Conservation (phyloP, 2,888 invertebrate species). For the Eilema griseolum region DNA sequence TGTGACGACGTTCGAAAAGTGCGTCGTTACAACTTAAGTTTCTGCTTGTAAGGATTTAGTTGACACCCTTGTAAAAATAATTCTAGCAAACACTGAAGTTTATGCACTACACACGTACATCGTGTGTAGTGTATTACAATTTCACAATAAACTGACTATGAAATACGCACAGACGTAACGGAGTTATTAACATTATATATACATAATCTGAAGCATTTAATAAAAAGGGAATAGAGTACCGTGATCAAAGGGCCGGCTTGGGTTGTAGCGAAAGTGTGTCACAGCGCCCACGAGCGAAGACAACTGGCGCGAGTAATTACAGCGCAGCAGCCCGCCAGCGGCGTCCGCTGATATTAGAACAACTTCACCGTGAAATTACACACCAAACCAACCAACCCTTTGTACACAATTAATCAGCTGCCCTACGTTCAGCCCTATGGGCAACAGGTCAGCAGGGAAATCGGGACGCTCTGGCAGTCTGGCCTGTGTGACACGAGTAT, state of each 20-base stretch:
- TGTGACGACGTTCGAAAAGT: too few relatives aligned
- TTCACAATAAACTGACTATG: not conserved
- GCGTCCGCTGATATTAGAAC: slow-evolving; percentile 13
- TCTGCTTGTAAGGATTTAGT: too few relatives aligned
- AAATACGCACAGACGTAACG: not conserved
- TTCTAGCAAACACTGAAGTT: too few relatives aligned
- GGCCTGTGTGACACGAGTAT: not conserved
- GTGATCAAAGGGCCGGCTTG: not conserved
- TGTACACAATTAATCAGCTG: slow-evolving; percentile 5
- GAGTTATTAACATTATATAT: not conserved
- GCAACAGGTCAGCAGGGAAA: not conserved
- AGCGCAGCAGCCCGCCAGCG: not conserved
- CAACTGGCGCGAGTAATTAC: slow-evolving; percentile 18
- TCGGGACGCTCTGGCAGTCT: not conserved
- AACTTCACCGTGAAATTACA: slow-evolving; percentile 19
- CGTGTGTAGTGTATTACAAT: too few relatives aligned
- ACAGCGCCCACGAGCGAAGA: not conserved
- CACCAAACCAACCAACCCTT: not conserved
- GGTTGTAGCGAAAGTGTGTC: not conserved
- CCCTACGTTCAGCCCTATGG: not conserved
- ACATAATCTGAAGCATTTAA: not conserved
- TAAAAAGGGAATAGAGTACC: not conserved
- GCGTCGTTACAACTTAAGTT: too few relatives aligned
- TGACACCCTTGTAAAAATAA: too few relatives aligned
- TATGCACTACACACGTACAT: too few relatives aligned